These are phyloP conservation scores for Parascotia fuliginaria DNA, from an alignment of 2,888 invertebrate species.

Conservation along the genomic window DNA sequence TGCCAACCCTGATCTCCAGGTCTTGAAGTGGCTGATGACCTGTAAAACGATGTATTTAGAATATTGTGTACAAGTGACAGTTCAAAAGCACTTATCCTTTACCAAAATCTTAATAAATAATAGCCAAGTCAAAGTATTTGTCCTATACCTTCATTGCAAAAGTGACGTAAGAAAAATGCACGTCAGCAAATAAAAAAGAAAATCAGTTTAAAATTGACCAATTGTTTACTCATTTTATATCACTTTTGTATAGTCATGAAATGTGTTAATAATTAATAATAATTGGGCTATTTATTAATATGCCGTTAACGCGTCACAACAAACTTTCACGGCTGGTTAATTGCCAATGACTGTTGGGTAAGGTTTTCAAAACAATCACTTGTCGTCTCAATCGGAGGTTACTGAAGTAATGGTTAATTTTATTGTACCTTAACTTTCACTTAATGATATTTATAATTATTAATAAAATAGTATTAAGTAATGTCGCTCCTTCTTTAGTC, in stretches of 20 bases:
- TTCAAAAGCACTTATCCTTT: too few relatives aligned
- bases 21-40: conserved; percentile 96
- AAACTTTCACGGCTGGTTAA: conserved; percentile 33
- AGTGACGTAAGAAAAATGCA: too few relatives aligned
- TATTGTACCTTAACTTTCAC: neutral
- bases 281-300: neutral
- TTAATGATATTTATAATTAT: too few relatives aligned
- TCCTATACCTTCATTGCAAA: too few relatives aligned
- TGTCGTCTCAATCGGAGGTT: neutral
- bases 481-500: too few relatives aligned
- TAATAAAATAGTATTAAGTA: too few relatives aligned
- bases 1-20: conserved; percentile 95
- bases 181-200: too few relatives aligned
- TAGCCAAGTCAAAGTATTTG: too few relatives aligned
- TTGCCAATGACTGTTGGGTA: conserved; percentile 36
- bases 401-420: neutral
- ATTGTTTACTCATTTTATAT: too few relatives aligned
- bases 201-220: too few relatives aligned
- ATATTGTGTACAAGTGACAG: neutral
- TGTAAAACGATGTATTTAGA: conserved; percentile 43
- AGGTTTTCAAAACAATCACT: conserved; percentile 24
- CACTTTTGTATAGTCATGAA: too few relatives aligned
- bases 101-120: too few relatives aligned
- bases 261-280: neutral
- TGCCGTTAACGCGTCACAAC: conserved; percentile 11